Evolutionary conservation across 2,113 vertebrate species (phyloP).

Genomic region (Macquaria ambigua): DNA sequence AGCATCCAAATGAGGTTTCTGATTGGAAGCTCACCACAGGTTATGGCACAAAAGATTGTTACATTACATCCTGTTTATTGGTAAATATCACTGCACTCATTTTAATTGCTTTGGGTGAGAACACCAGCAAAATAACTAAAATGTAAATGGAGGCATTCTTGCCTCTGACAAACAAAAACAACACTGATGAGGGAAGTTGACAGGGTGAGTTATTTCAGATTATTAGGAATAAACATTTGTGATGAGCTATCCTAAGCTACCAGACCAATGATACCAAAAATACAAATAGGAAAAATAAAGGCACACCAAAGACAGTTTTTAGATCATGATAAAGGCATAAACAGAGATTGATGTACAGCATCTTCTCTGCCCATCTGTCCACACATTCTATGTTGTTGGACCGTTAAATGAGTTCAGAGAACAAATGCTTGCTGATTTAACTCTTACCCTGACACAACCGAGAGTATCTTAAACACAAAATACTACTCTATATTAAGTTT

Average conservation of each 20-base stretch:
- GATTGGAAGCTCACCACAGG: conserved; percentile 48
- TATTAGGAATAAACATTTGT: background rate
- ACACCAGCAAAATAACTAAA: conserved; percentile 28
- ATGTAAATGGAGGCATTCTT: conserved; percentile 33
- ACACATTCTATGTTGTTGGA: background rate
- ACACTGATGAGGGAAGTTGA: conserved; percentile 10
- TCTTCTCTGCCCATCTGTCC: conserved; percentile 9
- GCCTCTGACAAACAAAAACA: conserved; percentile 33
- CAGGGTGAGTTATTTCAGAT: conserved; percentile 29
- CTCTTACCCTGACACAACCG: background rate
- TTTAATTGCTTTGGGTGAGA: conserved; percentile 59
- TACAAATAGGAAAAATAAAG: background rate
- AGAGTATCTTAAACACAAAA: background rate
- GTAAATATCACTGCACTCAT: conserved; percentile 42
- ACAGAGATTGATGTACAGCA: background rate
- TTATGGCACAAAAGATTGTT: conserved; percentile 46
- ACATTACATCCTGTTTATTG: conserved; percentile 50
- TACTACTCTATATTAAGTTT: background rate
- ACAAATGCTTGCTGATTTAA: conserved; percentile 3
- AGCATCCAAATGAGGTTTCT: conserved; percentile 59
- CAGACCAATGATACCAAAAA: background rate
- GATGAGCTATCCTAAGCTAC: background rate
- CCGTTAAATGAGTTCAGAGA: background rate
- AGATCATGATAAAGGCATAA: background rate
- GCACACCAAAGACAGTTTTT: background rate